Evolutionary conservation across 2,888 invertebrate species (phyloP).

Genomic region (Drosophila affinis): DNA sequence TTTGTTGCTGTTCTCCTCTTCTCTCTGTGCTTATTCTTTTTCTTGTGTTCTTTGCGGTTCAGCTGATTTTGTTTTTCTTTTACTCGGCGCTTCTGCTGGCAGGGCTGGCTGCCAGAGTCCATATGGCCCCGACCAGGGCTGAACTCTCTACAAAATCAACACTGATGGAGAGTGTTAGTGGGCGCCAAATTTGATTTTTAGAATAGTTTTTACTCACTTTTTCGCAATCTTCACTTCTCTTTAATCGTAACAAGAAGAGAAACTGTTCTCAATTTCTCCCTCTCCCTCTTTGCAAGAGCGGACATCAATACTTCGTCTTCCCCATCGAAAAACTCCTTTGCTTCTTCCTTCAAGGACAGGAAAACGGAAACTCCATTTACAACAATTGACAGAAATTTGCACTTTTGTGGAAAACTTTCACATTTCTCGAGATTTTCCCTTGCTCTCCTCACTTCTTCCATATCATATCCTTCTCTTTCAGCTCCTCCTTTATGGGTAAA

Average conservation of each 20-base stretch:
- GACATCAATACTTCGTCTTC: not conserved
- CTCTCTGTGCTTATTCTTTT: slow-evolving; percentile 8
- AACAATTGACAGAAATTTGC: slow-evolving; percentile 75
- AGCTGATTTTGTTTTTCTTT: slow-evolving; percentile 8
- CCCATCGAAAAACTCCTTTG: not conserved
- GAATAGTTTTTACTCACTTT: not conserved
- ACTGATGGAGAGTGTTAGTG: slow-evolving; percentile 4
- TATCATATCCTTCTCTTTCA: not conserved
- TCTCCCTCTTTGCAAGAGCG: not conserved
- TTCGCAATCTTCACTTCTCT: not conserved
- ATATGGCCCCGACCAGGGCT: slow-evolving; percentile 15
- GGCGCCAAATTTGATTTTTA: slow-evolving; percentile 20
- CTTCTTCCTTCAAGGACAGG: slow-evolving; percentile 38
- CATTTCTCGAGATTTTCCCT: slow-evolving; percentile 4
- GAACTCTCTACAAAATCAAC: not conserved
- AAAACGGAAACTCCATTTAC: slow-evolving; percentile 68
- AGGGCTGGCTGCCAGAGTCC: not conserved
- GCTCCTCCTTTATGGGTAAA: not conserved
- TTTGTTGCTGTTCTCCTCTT: slow-evolving; percentile 28
- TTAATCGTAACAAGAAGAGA: not conserved
- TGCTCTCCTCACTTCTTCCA: not conserved
- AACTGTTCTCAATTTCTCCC: not conserved
- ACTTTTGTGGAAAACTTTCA: slow-evolving; percentile 69
- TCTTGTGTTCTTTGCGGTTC: not conserved
- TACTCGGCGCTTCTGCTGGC: not conserved